These are phyloP conservation scores for Paraplagusia blochii DNA, from an alignment of 2,113 vertebrate species.

Conservation along the genomic window DNA sequence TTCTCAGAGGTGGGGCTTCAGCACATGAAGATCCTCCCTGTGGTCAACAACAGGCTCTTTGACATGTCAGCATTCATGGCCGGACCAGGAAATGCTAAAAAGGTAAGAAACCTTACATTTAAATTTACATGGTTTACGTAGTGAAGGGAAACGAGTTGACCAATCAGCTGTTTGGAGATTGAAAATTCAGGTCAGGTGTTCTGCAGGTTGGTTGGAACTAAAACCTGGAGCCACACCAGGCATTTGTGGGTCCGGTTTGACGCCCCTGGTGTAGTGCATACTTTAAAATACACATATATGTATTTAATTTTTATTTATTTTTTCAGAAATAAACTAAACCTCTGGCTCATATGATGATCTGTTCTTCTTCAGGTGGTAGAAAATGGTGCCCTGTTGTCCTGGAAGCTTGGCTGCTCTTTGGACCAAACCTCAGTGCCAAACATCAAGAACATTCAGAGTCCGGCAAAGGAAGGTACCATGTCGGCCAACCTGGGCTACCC, in stretches of 20 bases:
- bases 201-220: no score
- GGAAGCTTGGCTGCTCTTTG: conserved; percentile 93
- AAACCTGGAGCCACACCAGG: no score
- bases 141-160: no score
- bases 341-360: no score
- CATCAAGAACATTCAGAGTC: conserved; percentile 87
- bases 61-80: conserved; percentile 99
- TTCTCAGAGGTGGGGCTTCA: conserved; percentile 89
- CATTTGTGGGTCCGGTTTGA: no score
- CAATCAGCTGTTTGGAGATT: no score
- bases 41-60: conserved; percentile 96
- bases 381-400: conserved; percentile 92
- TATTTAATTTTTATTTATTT: not conserved
- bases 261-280: no score
- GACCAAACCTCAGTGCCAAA: conserved; percentile 91
- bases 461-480: conserved; percentile 93
- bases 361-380: conserved; percentile 81
- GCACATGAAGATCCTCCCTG: conserved; percentile 92
- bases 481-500: conserved; percentile 92
- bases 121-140: no score
- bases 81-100: conserved; percentile 95
- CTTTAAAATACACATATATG: no score
- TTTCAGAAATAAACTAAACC: not conserved
- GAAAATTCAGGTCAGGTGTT: no score
- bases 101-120: conserved; percentile 54